Evolutionary conservation across 1,140 invertebrate species (phyloP), one percentile per base, ranked within the genome.

Genomic region (Lycorma delicatula): DNA sequence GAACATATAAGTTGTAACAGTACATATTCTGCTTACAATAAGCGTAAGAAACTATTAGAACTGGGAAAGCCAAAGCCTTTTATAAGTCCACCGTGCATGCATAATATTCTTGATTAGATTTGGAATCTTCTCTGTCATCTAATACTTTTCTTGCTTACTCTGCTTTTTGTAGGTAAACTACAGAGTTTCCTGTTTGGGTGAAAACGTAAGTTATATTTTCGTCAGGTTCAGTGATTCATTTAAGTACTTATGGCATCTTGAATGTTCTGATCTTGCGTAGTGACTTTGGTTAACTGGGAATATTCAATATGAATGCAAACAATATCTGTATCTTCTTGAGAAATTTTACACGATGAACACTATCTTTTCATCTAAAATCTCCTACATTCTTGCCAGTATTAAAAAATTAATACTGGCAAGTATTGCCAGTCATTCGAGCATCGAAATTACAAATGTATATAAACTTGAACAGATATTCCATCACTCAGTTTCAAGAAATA

Each of bases 181-280:
- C 60, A 44, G 65, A 56, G 60, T 56, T 75, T 75, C 11, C 34
- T 55, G 46, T 67, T 64, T 60, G 72, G 72, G 52, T 71, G 71
- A 63, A 75, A 74, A 66, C 71, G 67, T 76, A 66, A 68, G 76
- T 57, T 72, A 75, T 70, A 76, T 75, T 46, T 75, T 71, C 66
- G 71, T 74, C 56, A 75, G 70, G 63, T 67, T 77, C 48, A 77
- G 66, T 64, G 64, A 68, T 7, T 68, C 61, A 50, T 71, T 67
- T 63, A 76, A 66, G 66, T 73, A 75, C 58, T 76, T 72, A 65
- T 72, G 72, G 47, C 71, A 73, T 53, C 66, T 13, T 5, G n/a
- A 69, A 50, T 72, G 74, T 63, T 68, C 71, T 47, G 71, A 68
- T n/a, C 70, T 71, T 1, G 74, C 66, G 31, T 64, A 65, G 46